phyloP scores from a whole-genome alignment of 2,113 vertebrate genomes.

The Pelecanoides urinatrix region DNA sequence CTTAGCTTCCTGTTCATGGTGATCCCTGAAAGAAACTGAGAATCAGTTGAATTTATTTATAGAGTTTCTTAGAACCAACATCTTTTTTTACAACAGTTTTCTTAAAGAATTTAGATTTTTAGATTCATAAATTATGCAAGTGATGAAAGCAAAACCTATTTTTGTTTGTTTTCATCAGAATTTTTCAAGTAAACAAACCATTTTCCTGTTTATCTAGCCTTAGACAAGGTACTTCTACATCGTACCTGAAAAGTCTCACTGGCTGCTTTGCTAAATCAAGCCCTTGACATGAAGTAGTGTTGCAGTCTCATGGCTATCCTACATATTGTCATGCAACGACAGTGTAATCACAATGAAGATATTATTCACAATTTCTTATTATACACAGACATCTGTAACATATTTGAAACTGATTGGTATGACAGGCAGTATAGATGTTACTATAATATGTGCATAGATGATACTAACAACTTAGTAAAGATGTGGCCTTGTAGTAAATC shows the following conservation, averaged over 20 bases:
- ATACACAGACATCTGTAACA: not conserved
- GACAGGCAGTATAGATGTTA: not conserved
- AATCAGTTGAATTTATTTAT: not conserved
- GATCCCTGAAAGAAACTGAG: not conserved
- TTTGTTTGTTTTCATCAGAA: not conserved
- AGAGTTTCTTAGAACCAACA: not conserved
- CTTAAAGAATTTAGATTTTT: not conserved
- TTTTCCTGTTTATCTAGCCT: not conserved
- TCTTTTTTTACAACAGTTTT: not conserved
- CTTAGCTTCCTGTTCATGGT: not conserved
- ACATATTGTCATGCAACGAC: not conserved
- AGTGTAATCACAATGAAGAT: not conserved
- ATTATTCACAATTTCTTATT: not conserved
- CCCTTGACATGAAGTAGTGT: not conserved
- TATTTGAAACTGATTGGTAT: not conserved
- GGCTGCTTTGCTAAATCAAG: not conserved
- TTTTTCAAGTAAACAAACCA: not conserved
- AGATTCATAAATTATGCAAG: not conserved
- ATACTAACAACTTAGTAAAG: not conserved
- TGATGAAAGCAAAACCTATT: not conserved
- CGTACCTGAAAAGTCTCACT: not conserved
- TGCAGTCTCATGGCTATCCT: not conserved
- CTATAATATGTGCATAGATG: not conserved
- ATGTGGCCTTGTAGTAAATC: not conserved
- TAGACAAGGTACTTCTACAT: not conserved